These are phyloP conservation scores for Xiphorhynchus erythropygius DNA, from an alignment of 2,797 vertebrate species.

Conservation along the genomic window DNA sequence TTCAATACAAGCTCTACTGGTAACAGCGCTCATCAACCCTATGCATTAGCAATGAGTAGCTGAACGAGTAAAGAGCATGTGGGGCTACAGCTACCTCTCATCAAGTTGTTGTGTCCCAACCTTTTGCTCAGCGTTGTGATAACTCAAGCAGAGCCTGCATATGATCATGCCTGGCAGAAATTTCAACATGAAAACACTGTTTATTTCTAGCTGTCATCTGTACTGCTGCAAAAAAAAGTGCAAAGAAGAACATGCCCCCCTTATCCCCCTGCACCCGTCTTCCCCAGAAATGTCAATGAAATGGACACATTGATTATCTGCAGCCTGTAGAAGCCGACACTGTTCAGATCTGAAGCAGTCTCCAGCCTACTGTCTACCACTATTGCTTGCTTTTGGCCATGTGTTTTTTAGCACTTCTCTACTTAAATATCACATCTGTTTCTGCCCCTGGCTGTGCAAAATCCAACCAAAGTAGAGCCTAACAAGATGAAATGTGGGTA, in stretches of 20 bases:
- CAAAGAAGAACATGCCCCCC: background rate
- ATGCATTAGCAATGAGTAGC: background rate
- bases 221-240: background rate
- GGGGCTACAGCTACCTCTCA: background rate
- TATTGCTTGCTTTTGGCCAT: background rate
- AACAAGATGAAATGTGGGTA: background rate
- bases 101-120: background rate
- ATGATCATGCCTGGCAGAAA: background rate
- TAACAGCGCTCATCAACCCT: background rate
- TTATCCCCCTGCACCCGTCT: too few relatives aligned
- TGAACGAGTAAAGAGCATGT: background rate
- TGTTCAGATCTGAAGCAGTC: background rate
- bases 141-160: background rate
- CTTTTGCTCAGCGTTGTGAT: background rate
- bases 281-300: constrained; percentile 3
- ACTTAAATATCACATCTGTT: background rate
- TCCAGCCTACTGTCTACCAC: background rate
- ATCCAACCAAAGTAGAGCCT: background rate
- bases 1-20: fast-evolving
- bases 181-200: background rate
- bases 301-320: constrained; percentile 20
- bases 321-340: background rate
- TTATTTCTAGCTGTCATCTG: constrained; percentile 32
- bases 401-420: background rate
- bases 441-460: background rate